Conservation (phyloP, 2,888 invertebrate genomes). For the Dione juno region DNA sequence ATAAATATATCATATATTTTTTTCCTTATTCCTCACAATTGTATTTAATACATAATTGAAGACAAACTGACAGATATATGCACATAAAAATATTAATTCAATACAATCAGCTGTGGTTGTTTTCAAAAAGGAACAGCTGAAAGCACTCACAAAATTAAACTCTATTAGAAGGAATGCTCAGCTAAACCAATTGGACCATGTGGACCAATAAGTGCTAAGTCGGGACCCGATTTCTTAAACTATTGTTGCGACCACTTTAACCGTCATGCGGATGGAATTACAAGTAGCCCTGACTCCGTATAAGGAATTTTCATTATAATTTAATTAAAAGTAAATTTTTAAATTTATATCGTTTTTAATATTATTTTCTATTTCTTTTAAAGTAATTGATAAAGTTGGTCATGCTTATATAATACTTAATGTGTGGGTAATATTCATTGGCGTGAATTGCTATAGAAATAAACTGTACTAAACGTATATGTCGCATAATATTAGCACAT, state of each 20-base stretch:
- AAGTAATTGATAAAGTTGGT: not conserved
- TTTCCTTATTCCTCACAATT: too few species aligned
- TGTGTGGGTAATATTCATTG: too few species aligned
- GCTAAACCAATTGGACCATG: slow-evolving; percentile 74
- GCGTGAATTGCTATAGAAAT: too few species aligned
- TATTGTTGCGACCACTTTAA: slow-evolving; percentile 69
- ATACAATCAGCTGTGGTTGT: slow-evolving; percentile 15
- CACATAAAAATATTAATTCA: not conserved
- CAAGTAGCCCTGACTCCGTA: slow-evolving; percentile 62
- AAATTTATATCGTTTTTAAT: not conserved
- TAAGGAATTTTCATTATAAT: slow-evolving; percentile 47
- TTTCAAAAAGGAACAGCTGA: slow-evolving; percentile 28
- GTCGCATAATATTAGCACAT: too few species aligned
- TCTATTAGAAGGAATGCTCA: slow-evolving; percentile 38
- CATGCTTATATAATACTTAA: too few species aligned
- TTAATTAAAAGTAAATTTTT: slow-evolving; percentile 12
- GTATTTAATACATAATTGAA: too few species aligned
- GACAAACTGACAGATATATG: too few species aligned
- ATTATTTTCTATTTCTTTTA: not conserved
- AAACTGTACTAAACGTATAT: too few species aligned
- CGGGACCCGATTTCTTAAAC: slow-evolving; percentile 67
- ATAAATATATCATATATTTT: too few species aligned
- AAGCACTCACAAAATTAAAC: slow-evolving; percentile 37
- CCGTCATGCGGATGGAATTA: slow-evolving; percentile 63
- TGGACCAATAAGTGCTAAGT: slow-evolving; percentile 76